Percentiles rank a stretch among this genome's conserved stretches.
phyloP scores from a whole-genome alignment of 2,797 vertebrate genomes.

The Notamacropus eugenii region DNA sequence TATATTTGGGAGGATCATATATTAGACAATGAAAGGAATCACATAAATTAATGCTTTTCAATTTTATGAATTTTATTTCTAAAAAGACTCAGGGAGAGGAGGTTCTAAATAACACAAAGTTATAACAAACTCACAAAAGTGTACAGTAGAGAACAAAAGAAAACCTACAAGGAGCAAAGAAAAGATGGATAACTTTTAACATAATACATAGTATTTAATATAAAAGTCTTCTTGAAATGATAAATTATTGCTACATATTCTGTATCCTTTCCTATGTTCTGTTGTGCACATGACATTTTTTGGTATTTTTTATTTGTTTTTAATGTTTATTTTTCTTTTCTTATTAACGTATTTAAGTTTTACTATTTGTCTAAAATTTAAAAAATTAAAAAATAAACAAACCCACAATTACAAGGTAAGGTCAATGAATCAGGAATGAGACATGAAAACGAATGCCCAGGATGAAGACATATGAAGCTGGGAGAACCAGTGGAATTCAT shows the following conservation, averaged over 20 bases:
- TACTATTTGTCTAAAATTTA: too few relatives aligned
- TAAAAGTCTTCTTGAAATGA: too few relatives aligned
- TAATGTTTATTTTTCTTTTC: too few relatives aligned
- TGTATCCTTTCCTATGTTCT: too few relatives aligned
- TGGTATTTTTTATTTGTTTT: too few relatives aligned
- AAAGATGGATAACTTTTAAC: too few relatives aligned
- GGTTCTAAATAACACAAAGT: neutral
- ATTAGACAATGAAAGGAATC: neutral
- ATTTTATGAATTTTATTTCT: constrained; percentile 18
- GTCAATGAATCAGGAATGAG: neutral
- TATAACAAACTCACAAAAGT: neutral
- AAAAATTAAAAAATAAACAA: neutral
- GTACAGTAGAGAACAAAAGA: too few relatives aligned
- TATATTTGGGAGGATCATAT: neutral
- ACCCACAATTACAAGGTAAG: neutral
- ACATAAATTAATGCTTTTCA: constrained; percentile 25
- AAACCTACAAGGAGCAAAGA: too few relatives aligned
- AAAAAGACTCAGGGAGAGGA: neutral
- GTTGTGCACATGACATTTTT: too few relatives aligned
- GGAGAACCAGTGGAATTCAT: neutral
- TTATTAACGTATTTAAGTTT: too few relatives aligned
- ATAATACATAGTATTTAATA: too few relatives aligned
- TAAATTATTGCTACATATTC: too few relatives aligned
- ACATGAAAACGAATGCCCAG: constrained; percentile 15
- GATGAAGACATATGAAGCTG: neutral